phyloP scores from a whole-genome alignment of 2,888 invertebrate species.

The Acanthosoma haemorrhoidale region DNA sequence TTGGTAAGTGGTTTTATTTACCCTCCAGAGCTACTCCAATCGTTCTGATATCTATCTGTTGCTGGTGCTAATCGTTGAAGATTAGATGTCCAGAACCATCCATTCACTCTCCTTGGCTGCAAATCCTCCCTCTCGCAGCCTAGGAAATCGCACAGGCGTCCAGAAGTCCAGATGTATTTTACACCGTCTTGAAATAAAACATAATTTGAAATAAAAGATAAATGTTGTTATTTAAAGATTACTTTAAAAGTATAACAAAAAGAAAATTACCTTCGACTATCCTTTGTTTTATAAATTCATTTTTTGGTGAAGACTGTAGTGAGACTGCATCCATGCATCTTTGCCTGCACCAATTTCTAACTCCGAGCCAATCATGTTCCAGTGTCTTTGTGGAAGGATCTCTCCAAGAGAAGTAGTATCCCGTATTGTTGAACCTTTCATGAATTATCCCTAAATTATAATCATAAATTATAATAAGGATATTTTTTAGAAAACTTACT shows the following conservation, averaged over 20 bases:
- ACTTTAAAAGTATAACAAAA: background rate
- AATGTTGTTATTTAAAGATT: background rate
- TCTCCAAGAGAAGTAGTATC: slow-evolving; percentile 85
- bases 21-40: slow-evolving; percentile 84
- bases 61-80: slow-evolving; percentile 79
- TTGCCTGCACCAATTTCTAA: slow-evolving; percentile 78
- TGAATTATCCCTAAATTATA: slow-evolving; percentile 47
- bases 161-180: slow-evolving; percentile 88
- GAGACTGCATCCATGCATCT: slow-evolving; percentile 87
- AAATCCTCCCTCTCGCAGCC: slow-evolving; percentile 82
- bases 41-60: slow-evolving; percentile 73
- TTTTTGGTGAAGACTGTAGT: slow-evolving; percentile 77
- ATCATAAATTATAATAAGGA: background rate
- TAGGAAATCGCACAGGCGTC: slow-evolving; percentile 82
- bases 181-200: slow-evolving; percentile 52
- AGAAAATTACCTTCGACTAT: slow-evolving; percentile 64
- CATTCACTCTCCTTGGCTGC: slow-evolving; percentile 72
- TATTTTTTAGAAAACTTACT: too few species aligned
- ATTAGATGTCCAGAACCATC: slow-evolving; percentile 90
- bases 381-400: slow-evolving; percentile 67
- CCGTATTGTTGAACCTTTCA: slow-evolving; percentile 54
- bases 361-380: slow-evolving; percentile 79
- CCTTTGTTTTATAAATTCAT: slow-evolving; percentile 78
- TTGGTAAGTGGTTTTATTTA: slow-evolving; percentile 41
- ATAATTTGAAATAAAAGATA: background rate